Conservation (phyloP, 2,888 invertebrate genomes). For the Scaptodrosophila latifasciaeformis region DNA sequence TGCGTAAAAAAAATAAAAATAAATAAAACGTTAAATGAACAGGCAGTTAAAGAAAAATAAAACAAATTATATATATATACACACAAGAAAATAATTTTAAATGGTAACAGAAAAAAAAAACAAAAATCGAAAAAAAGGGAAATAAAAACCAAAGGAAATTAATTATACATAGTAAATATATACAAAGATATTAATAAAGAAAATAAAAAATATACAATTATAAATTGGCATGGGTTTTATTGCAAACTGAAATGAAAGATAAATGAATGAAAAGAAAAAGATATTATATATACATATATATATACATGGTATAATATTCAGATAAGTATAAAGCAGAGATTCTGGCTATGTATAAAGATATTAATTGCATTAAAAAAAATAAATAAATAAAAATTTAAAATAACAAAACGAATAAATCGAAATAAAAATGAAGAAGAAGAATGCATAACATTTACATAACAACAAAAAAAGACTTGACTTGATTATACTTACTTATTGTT, state of each 20-base stretch:
- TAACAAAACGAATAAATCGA: too few relatives aligned
- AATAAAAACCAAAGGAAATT: conserved; percentile 25
- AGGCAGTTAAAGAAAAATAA: conserved; percentile 6
- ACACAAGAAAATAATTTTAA: conserved; percentile 35
- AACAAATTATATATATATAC: conserved; percentile 46
- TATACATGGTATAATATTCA: too few relatives aligned
- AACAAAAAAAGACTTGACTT: conserved; percentile 65
- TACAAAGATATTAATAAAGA: conserved; percentile 55
- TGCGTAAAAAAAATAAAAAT: conserved; percentile 10
- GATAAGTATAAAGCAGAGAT: too few relatives aligned
- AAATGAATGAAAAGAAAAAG: conserved; percentile 17
- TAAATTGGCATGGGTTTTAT: conserved; percentile 59
- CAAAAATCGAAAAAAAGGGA: conserved; percentile 1
- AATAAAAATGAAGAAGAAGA: neutral
- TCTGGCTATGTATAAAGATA: neutral
- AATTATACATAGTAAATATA: conserved; percentile 46
- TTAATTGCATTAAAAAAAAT: neutral
- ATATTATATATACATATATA: neutral
- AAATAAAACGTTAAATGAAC: conserved; percentile 16
- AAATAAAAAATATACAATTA: conserved; percentile 13
- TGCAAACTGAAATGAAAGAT: too few relatives aligned
- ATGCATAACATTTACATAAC: conserved; percentile 53
- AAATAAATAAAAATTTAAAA: neutral
- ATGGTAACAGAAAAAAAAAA: conserved; percentile 14
- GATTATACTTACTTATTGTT: conserved; percentile 51